A percentile compares a stretch with the other conserved stretches of the same genome.
phyloP scores from a whole-genome alignment of 1,140 invertebrate species.

The Aricia agestis region DNA sequence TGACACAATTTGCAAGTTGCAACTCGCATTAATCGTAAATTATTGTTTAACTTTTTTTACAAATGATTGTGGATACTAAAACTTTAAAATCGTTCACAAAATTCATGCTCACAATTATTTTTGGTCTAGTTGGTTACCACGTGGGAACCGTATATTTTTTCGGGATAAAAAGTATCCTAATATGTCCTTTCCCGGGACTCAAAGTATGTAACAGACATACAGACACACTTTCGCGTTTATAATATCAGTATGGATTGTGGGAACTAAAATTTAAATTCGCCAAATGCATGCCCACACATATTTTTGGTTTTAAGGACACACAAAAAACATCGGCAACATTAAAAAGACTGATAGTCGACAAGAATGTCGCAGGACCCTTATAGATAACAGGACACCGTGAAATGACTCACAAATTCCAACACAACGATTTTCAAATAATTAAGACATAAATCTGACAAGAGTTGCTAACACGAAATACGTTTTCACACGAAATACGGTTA shows the following conservation, averaged over 20 bases:
- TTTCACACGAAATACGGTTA: background rate
- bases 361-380: slow-evolving; percentile 1
- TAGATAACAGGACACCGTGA: slow-evolving; percentile 11
- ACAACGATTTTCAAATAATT: slow-evolving; percentile 2
- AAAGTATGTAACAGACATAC: no score
- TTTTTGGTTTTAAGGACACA: background rate
- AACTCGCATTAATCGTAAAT: background rate
- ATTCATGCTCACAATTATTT: background rate
- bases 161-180: no score
- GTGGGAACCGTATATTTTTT: no score
- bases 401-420: slow-evolving; percentile 1
- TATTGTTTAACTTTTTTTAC: background rate
- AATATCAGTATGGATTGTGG: background rate
- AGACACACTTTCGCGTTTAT: no score
- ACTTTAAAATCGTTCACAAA: background rate
- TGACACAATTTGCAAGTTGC: background rate
- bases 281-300: background rate
- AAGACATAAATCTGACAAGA: slow-evolving; percentile 9
- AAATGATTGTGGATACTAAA: background rate
- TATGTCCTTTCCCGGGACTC: no score
- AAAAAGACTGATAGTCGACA: background rate
- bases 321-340: slow-evolving; percentile 4
- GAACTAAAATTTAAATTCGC: background rate
- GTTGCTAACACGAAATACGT: background rate
- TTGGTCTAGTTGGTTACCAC: no score